These are phyloP conservation scores for Sipha flava DNA, from an alignment of 1,140 invertebrate genomes.

Conservation along the genomic window DNA sequence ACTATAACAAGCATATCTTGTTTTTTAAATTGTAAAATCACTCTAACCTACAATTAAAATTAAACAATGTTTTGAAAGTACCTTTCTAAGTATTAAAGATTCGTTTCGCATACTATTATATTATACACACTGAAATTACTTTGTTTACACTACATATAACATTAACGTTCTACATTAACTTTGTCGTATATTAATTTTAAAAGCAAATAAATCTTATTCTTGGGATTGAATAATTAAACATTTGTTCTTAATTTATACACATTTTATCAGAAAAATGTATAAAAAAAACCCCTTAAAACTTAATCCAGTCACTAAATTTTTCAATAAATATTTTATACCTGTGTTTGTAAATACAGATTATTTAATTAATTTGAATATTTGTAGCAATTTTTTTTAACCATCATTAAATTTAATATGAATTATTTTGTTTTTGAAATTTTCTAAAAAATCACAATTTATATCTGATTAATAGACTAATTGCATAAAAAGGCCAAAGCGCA, in stretches of 20 bases:
- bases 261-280: background rate
- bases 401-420: too few relatives aligned
- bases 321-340: too few relatives aligned
- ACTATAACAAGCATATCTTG: background rate
- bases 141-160: constrained; percentile 30
- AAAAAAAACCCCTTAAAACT: background rate
- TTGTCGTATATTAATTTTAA: constrained; percentile 27
- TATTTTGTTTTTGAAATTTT: too few relatives aligned
- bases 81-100: constrained; percentile 12
- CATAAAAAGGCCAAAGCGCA: too few relatives aligned
- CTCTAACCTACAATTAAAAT: background rate
- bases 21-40: background rate
- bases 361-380: too few relatives aligned
- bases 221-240: constrained; percentile 29
- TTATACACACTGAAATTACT: constrained; percentile 23
- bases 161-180: constrained; percentile 21
- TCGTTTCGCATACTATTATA: constrained; percentile 13
- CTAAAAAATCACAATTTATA: too few relatives aligned
- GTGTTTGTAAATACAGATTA: too few relatives aligned
- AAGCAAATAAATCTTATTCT: constrained; percentile 27
- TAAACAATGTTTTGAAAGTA: constrained; percentile 8
- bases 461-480: too few relatives aligned
- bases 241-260: background rate
- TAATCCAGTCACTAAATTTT: too few relatives aligned
- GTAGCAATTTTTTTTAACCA: too few relatives aligned